A percentile compares a stretch with the other conserved stretches of the same genome.
Evolutionary conservation across 35 echinoderm and acorn worm species (phyloP).

Genomic region (Apostichopus californicus): DNA sequence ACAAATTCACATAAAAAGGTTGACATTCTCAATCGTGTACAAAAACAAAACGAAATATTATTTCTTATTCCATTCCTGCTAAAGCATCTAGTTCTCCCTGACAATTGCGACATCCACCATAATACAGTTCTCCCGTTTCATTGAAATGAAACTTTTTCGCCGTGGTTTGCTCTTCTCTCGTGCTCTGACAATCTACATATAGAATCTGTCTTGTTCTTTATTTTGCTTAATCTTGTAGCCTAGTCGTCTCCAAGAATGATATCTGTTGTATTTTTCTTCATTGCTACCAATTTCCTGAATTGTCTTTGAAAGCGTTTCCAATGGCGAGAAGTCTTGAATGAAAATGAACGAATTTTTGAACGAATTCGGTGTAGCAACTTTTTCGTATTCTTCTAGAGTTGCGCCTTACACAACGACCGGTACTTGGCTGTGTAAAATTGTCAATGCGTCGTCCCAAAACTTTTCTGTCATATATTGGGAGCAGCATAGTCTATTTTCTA

Average conservation of each 20-base stretch:
- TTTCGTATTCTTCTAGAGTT: neutral
- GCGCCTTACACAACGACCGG: conserved; percentile 51
- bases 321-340: conserved; percentile 2
- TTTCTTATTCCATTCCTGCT: too few species aligned
- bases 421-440: neutral
- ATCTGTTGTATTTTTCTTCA: neutral
- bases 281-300: neutral
- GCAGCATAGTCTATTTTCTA: too few species aligned
- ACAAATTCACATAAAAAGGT: too few species aligned
- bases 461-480: conserved; percentile 51
- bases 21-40: too few species aligned
- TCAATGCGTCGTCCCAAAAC: conserved; percentile 20
- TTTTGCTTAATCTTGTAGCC: neutral
- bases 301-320: neutral
- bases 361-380: neutral
- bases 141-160: neutral
- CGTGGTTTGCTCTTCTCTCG: neutral
- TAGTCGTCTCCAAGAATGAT: conserved; percentile 4
- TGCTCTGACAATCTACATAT: neutral
- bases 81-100: neutral
- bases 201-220: neutral
- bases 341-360: neutral
- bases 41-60: too few species aligned
- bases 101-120: conserved; percentile 8
- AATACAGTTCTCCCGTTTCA: neutral